These are phyloP conservation scores for Ormia ochracea DNA, from an alignment of 2,888 invertebrate genomes.

Conservation along the genomic window DNA sequence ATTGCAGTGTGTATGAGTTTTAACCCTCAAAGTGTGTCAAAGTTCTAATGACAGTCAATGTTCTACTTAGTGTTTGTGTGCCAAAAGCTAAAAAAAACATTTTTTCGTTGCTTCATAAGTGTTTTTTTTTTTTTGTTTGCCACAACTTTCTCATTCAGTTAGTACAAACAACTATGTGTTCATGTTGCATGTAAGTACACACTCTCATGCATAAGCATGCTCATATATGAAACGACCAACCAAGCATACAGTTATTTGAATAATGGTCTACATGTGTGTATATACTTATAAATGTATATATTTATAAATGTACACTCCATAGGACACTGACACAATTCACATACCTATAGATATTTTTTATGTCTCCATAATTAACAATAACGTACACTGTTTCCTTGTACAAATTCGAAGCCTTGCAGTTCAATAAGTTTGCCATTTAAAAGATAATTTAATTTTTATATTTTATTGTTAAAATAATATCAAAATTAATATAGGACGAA, in stretches of 20 bases:
- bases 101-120: constrained; percentile 22
- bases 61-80: constrained; percentile 54
- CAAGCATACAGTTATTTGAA: constrained; percentile 38
- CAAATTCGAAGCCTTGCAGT: no score
- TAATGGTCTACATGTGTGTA: neutral
- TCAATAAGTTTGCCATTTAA: neutral
- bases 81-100: constrained; percentile 38
- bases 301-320: constrained; percentile 37
- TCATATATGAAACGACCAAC: constrained; percentile 13
- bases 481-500: no score
- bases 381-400: constrained; percentile 47
- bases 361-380: constrained; percentile 51
- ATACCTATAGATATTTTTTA: constrained; percentile 35
- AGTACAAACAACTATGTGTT: neutral
- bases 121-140: constrained; percentile 2
- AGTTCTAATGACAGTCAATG: constrained; percentile 63
- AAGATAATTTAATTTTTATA: no score
- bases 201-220: no score
- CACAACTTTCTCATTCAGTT: constrained; percentile 15
- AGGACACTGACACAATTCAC: constrained; percentile 52
- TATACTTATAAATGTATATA: no score
- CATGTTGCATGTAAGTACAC: no score
- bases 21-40: constrained; percentile 63
- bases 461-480: no score
- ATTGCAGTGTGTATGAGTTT: constrained; percentile 18